Evolutionary conservation across 2,888 invertebrate species (phyloP).

Genomic region (Drosophila diplacantha): DNA sequence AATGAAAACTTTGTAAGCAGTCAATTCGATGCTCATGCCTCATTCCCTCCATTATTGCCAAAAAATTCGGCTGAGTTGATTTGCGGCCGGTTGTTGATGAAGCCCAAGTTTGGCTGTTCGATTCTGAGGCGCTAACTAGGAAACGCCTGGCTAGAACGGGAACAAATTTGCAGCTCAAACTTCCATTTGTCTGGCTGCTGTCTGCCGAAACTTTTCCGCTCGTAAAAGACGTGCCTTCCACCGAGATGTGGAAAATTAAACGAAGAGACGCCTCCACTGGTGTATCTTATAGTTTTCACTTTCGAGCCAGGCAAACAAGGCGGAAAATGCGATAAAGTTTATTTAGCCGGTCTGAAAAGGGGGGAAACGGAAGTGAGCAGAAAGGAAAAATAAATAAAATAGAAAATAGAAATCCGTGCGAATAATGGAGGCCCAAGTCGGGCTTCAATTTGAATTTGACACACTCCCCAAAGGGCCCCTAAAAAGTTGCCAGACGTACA

Average conservation of each 20-base stretch:
- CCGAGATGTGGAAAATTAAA: not conserved
- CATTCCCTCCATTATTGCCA: constrained; percentile 1
- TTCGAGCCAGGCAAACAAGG: constrained; percentile 6
- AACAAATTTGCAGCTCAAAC: not conserved
- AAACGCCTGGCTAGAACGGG: not conserved
- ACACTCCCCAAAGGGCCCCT: constrained; percentile 28
- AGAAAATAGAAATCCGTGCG: not conserved
- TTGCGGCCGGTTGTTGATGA: constrained; percentile 1
- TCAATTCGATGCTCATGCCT: constrained; percentile 1
- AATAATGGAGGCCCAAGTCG: not conserved
- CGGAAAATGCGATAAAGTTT: constrained; percentile 11
- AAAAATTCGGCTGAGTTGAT: constrained; percentile 5
- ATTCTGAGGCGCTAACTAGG: not conserved
- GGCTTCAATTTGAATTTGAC: constrained; percentile 21
- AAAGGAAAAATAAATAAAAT: constrained; percentile 7
- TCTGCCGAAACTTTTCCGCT: constrained; percentile 14
- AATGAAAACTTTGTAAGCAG: constrained; percentile 40
- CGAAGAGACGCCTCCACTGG: constrained; percentile 1
- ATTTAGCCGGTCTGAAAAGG: constrained; percentile 2
- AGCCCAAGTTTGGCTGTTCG: not conserved
- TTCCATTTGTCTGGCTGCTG: constrained; percentile 17
- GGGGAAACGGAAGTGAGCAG: constrained; percentile 5
- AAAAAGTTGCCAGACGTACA: constrained; percentile 22
- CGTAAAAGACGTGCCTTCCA: constrained; percentile 2
- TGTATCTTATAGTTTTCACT: constrained; percentile 19